These are phyloP conservation scores for Pocota personata DNA, from an alignment of 2,888 invertebrate species.

Conservation along the genomic window DNA sequence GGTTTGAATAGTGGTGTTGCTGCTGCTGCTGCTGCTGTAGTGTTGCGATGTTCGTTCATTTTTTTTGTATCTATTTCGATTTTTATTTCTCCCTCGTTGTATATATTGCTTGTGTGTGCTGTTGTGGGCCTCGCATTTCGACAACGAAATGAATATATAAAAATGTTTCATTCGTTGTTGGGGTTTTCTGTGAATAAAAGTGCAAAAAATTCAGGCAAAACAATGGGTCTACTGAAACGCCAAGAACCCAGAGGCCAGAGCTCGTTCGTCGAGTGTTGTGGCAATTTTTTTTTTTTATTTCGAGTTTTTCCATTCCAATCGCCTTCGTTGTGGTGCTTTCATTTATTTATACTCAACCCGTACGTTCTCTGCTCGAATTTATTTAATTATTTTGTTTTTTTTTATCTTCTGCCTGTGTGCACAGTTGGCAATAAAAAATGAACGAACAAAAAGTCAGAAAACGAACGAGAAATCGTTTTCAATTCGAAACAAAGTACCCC, in stretches of 20 bases:
- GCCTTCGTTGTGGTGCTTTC: constrained; percentile 40
- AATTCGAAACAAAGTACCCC: constrained; percentile 34
- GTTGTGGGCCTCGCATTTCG: constrained; percentile 31
- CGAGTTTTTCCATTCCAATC: constrained; percentile 48
- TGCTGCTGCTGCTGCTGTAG: constrained; percentile 22
- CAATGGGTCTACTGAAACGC: constrained; percentile 52
- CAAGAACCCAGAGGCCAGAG: constrained; percentile 48
- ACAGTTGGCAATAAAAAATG: constrained; percentile 43
- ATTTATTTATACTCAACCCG: constrained; percentile 27
- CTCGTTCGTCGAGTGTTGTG: constrained; percentile 59
- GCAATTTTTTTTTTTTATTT: constrained; percentile 41
- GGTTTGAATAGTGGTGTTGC: constrained; percentile 36
- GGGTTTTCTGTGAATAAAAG: constrained; percentile 39
- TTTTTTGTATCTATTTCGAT: constrained; percentile 68
- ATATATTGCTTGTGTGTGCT: constrained; percentile 14
- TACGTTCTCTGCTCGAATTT: constrained; percentile 14
- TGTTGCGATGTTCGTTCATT: constrained; percentile 41
- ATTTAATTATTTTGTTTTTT: constrained; percentile 54
- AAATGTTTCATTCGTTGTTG: constrained; percentile 26
- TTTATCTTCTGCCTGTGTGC: constrained; percentile 26
- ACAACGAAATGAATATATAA: constrained; percentile 27
- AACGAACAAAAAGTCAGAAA: constrained; percentile 7
- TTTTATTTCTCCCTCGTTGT: constrained; percentile 48
- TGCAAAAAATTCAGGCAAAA: constrained; percentile 55
- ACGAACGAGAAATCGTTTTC: constrained; percentile 42